Base-by-base conservation (phyloP, 2,113 vertebrate species). In the Spheniscus mendiculus region DNA sequence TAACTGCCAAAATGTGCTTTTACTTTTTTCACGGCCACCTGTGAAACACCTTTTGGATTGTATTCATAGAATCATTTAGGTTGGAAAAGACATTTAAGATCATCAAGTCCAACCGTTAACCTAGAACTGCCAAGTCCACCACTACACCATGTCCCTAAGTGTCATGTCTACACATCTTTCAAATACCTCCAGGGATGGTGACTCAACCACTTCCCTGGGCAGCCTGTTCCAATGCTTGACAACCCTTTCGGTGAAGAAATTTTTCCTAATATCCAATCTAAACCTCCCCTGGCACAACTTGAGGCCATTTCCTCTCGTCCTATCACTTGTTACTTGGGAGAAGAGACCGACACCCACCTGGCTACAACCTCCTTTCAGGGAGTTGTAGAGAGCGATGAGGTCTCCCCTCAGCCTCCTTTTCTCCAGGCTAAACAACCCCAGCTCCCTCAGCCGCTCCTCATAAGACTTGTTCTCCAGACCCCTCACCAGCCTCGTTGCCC, bases 151-250 rank as follows among this genome's bases (percentile, higher is more conserved):
- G 27, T 92, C n/a, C 14, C 12, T 5, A 27, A 26, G 70, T 3
- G 2, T 18, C 26, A 19, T 9, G 19, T 56, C 22, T 38, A 9
- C 12, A 12, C 0, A 0, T 36, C 44, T 59, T 62, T 34, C 50
- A 44, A 62, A 53, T 36, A 25, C 4, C 21, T 72, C 9, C 10
- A 15, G 53, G 49, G 22, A 32, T 36, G 42, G 38, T 23, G 58
- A 44, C 30, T 52, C 30, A 27, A 16, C 22, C 38, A 19, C 26
- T 58, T 47, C 42, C 42, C 34, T 72, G 30, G 15, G 16, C 58
- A 84, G 26, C 69, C 61, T 53, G 11, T 22, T 65, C 36, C 34
- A 44, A 5, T 13, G 22, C 52, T 61, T 77, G 19, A n/a, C 2
- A 44, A 38, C 6, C 4, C 12, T 53, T 56, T 38, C 13, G 6